Conservation (phyloP, 2,113 vertebrate species). For the Periophthalmus modestus region DNA sequence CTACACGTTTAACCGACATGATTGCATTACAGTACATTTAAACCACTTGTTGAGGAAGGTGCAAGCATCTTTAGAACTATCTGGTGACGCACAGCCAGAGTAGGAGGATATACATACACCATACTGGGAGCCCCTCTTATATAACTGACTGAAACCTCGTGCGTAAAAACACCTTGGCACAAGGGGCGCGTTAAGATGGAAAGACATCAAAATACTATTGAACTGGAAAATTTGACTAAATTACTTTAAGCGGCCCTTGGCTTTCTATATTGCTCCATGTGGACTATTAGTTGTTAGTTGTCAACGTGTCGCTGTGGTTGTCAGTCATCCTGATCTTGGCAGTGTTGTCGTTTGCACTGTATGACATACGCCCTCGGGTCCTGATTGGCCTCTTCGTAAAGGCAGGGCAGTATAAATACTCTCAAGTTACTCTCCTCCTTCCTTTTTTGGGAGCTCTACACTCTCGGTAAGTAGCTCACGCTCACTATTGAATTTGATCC, state of each 20-base stretch:
- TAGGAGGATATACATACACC: not conserved
- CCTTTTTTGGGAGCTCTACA: constrained; percentile 35
- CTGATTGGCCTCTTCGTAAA: constrained; percentile 67
- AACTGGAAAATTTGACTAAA: not conserved
- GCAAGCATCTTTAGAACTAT: not conserved
- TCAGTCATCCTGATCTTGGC: constrained; percentile 24
- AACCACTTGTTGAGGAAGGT: not conserved
- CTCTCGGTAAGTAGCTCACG: constrained; percentile 44
- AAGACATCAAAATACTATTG: not conserved
- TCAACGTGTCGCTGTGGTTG: not conserved
- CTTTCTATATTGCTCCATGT: not conserved
- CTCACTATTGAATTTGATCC: not conserved
- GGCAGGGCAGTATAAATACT: constrained; percentile 68
- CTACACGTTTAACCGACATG: not conserved
- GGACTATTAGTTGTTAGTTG: not conserved
- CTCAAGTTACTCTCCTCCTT: constrained; percentile 26
- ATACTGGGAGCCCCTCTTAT: not conserved
- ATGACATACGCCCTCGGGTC: constrained; percentile 37
- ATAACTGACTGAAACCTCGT: not conserved
- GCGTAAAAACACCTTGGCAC: not conserved
- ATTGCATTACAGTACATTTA: not conserved
- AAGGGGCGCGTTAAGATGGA: not conserved
- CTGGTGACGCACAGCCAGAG: not conserved
- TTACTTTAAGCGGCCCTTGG: not conserved
- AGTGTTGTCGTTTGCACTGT: constrained; percentile 15